Evolutionary conservation across 2,888 invertebrate species (phyloP).

Genomic region (Cryptosula pallasiana): DNA sequence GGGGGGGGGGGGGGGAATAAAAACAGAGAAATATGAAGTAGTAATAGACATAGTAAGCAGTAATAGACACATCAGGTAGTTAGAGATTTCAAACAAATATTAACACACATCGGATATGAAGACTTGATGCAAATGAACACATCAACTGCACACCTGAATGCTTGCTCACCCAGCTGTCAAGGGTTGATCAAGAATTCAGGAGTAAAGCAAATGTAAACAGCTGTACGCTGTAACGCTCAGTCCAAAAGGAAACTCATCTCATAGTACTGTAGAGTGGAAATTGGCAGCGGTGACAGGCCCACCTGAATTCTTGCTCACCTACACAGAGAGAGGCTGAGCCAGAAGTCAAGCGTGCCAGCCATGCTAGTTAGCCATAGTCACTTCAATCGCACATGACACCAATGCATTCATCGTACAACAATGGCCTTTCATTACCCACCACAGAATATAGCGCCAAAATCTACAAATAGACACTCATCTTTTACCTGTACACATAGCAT

Average conservation of each 20-base stretch:
- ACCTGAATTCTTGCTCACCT: constrained; percentile 24
- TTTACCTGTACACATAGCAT: no score
- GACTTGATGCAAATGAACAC: no score
- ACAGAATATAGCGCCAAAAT: constrained; percentile 12
- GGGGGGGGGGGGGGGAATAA: no score
- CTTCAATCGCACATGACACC: no score
- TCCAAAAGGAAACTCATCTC: neutral
- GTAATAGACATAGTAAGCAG: no score
- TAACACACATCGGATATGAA: no score
- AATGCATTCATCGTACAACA: neutral
- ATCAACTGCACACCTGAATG: constrained; percentile 21
- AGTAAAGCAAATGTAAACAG: neutral
- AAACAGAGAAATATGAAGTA: no score
- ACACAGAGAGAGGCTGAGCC: constrained; percentile 1
- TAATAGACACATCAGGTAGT: no score
- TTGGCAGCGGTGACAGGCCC: neutral
- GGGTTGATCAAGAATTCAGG: constrained; percentile 22
- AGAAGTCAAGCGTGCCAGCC: constrained; percentile 5
- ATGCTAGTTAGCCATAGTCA: no score
- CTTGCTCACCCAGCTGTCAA: constrained; percentile 14
- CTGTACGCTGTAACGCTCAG: neutral
- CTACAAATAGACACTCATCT: no score
- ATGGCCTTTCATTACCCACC: neutral
- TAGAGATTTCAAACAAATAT: no score
- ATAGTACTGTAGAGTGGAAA: neutral